Evolutionary conservation across 2,113 vertebrate genomes (phyloP).

Genomic region (Hassar affinis): DNA sequence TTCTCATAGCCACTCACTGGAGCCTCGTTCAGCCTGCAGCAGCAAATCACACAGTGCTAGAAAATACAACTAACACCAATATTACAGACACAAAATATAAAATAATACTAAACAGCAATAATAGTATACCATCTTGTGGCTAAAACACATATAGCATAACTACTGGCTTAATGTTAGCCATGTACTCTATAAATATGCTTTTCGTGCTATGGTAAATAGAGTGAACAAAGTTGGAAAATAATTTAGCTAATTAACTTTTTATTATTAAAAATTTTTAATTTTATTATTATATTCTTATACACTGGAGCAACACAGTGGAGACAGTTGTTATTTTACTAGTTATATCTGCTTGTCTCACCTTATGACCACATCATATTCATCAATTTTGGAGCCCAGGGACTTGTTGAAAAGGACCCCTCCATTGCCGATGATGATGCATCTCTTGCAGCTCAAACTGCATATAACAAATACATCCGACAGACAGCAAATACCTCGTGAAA

Average conservation of each 20-base stretch:
- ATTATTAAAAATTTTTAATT: not conserved
- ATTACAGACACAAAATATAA: not conserved
- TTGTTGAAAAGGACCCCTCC: constrained; percentile 96
- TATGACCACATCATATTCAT: constrained; percentile 91
- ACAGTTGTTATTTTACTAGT: not conserved
- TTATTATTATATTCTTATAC: not conserved
- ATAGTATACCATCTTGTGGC: not conserved
- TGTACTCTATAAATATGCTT: not conserved
- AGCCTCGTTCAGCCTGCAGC: constrained; percentile 87
- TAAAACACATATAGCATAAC: not conserved
- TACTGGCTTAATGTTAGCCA: not conserved
- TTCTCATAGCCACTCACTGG: constrained; percentile 86
- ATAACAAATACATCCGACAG: not conserved
- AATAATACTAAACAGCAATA: not conserved
- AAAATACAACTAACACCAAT: not conserved
- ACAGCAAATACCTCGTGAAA: not conserved
- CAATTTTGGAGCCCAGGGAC: constrained; percentile 90
- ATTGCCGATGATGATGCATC: constrained; percentile 93
- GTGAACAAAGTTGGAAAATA: not conserved
- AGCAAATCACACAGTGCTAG: constrained; percentile 28
- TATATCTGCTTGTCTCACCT: constrained; percentile 75
- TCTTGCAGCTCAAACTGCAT: constrained; percentile 85
- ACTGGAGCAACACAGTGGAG: not conserved
- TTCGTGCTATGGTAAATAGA: not conserved
- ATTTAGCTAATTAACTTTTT: not conserved